Percentiles rank a stretch among this genome's conserved stretches.
phyloP scores from a whole-genome alignment of 92 coral and sea anemone species.

The Umimayanthus chanpuru region DNA sequence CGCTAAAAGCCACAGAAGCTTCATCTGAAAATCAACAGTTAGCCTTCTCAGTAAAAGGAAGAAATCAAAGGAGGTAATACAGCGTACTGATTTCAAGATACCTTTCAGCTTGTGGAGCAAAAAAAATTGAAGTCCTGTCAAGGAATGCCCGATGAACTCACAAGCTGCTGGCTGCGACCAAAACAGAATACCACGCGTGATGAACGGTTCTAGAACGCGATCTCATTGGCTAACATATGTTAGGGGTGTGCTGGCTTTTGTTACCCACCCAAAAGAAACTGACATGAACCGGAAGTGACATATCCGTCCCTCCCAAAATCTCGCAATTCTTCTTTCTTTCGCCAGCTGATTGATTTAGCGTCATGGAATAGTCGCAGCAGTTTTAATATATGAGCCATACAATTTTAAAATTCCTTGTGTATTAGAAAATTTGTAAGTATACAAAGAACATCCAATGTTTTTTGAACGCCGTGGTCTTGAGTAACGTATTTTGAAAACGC shows the following conservation, averaged over 20 bases:
- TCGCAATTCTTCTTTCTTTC: background rate
- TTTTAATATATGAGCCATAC: too few species aligned
- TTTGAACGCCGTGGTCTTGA: too few species aligned
- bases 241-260: conserved; percentile 25
- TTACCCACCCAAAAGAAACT: conserved; percentile 31
- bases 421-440: too few species aligned
- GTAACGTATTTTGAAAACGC: too few species aligned
- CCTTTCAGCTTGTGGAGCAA: conserved; percentile 28
- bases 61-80: background rate
- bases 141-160: conserved; percentile 8
- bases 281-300: conserved; percentile 38
- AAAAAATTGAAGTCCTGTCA: conserved; percentile 32
- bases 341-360: background rate
- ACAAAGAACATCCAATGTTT: too few species aligned
- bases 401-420: too few species aligned
- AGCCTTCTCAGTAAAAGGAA: background rate
- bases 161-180: conserved; percentile 7
- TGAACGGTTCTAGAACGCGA: background rate
- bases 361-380: background rate
- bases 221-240: conserved; percentile 14
- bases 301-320: conserved; percentile 29
- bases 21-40: conserved; percentile 47
- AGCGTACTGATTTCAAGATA: background rate
- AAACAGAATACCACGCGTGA: conserved; percentile 28
- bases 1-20: conserved; percentile 44